Base-by-base conservation (phyloP, 2,113 vertebrate genomes). In the Anoura caudifer region DNA sequence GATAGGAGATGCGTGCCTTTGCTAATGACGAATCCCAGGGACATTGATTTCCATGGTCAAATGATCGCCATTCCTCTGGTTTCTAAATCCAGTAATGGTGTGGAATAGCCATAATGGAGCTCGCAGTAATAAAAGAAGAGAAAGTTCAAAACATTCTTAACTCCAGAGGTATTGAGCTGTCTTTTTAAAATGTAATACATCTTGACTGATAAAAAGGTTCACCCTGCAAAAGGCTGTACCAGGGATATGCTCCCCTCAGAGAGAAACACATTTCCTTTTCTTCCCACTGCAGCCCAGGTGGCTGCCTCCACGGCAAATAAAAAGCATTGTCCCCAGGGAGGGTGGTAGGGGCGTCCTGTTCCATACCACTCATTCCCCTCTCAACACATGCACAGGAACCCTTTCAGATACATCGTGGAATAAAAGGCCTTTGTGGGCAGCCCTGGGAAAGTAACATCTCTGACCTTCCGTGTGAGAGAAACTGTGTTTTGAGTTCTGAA, bases 401-500 rank as follows among this genome's bases (percentile, higher is more conserved):
- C 63, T 92, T 52, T 87, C 54, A 80, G 85, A 85, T 73, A 67
- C 73, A 47, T 5, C 41, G 70, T 4, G 26, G 77, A 93, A 96
- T 93, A 93, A 97, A 95, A 94, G 88, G 91, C 94, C 94, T 97
- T 96, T 97, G 94, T 96, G 77, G 67, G 56, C 54, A 95, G 83
- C 15, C 86, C 93, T 97, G 95, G 95, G 97, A 97, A 97, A 97
- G 91, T 69, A 94, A 83, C 95, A 75, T 94, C 54, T 94, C 69
- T 92, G 93, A 89, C 79, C 83, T 65, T 56, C 94, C 93, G 73
- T 31, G 9, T 43, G 56, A 91, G 73, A 83, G 96, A 65, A 94
- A 91, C 26, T 73, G 36, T 87, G 85, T 97, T 96, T 96, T 89
- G 82, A 93, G 95, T 96, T 97, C 95, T 94, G 95, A 97, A 95